Percentiles rank a stretch among this genome's conserved stretches.
These are phyloP conservation scores for Gobiocypris rarus DNA, from an alignment of 2,113 vertebrate species.

Conservation along the genomic window DNA sequence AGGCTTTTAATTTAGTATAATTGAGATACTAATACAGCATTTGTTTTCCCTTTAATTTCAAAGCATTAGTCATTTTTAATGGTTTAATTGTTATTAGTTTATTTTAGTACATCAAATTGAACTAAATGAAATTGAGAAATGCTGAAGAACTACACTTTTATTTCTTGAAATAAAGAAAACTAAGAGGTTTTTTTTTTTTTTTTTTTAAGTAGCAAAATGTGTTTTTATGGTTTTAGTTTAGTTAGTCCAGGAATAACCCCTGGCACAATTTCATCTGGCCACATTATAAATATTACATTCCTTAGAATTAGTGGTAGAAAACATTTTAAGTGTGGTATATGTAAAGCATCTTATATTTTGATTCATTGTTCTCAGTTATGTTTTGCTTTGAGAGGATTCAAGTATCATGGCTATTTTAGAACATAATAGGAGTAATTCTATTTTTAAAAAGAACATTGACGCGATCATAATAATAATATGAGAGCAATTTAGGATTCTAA, in stretches of 20 bases:
- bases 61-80: neutral
- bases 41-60: no score
- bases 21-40: no score
- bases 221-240: neutral
- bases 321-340: neutral
- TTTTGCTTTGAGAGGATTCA: neutral
- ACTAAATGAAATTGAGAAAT: neutral
- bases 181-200: neutral
- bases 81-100: neutral
- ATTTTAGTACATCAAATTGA: neutral
- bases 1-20: no score
- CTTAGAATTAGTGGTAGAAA: neutral
- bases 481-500: neutral
- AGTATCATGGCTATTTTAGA: neutral
- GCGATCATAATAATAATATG: neutral
- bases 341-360: neutral
- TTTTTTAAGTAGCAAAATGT: neutral
- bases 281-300: neutral
- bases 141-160: neutral
- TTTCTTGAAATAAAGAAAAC: neutral
- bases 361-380: constrained; percentile 21
- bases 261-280: neutral
- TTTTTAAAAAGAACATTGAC: neutral
- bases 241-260: neutral
- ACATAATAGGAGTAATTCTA: neutral